Conservation (phyloP, 2,113 vertebrate species). For the Pungitius pungitius region DNA sequence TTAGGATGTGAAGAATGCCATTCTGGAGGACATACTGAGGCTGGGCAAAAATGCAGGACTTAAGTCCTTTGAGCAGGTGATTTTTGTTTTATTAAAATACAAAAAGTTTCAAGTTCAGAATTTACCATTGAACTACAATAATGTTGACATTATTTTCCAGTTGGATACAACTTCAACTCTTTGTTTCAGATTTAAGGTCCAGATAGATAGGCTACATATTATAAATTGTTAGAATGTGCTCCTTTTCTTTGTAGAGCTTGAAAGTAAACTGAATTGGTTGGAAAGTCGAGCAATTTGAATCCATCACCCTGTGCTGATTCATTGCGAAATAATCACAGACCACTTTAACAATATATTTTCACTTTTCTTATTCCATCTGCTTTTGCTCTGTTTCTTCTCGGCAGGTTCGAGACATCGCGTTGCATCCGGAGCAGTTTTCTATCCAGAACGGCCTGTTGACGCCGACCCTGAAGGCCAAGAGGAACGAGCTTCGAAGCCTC, state of each 20-base stretch:
- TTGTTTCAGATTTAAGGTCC: too few relatives aligned
- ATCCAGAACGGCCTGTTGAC: constrained; percentile 93
- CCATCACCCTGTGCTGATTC: background rate
- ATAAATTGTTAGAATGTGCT: background rate
- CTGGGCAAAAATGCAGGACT: constrained; percentile 91
- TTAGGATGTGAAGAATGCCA: constrained; percentile 87
- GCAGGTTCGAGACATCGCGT: constrained; percentile 88
- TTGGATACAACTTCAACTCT: too few relatives aligned
- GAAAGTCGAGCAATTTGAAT: background rate
- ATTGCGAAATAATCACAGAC: background rate
- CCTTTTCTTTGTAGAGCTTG: background rate
- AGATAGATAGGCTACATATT: too few relatives aligned
- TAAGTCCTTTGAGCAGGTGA: constrained; percentile 97
- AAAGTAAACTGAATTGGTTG: background rate
- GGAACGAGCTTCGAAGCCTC: constrained; percentile 84
- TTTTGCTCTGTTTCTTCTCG: constrained; percentile 8
- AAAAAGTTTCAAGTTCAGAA: background rate
- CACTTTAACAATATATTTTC: background rate
- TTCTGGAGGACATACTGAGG: constrained; percentile 89
- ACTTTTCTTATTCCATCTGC: background rate
- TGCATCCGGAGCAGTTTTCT: constrained; percentile 90
- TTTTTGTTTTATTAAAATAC: background rate
- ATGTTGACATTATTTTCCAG: background rate
- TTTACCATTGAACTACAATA: background rate
- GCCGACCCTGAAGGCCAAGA: constrained; percentile 94